phyloP scores from a whole-genome alignment of 1,140 invertebrate genomes.

The Zaprionus davidi region DNA sequence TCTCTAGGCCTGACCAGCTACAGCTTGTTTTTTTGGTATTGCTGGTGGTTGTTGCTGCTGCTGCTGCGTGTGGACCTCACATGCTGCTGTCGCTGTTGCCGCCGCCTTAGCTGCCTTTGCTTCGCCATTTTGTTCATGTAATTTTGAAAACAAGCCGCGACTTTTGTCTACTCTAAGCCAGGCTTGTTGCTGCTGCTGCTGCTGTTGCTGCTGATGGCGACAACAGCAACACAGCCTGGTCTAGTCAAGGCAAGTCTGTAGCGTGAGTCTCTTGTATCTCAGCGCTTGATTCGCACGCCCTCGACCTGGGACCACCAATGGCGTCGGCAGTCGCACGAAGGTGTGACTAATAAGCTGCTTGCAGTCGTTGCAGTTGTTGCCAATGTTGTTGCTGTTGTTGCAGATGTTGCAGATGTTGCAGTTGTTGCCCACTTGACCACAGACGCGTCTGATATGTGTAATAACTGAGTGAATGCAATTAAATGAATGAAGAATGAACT shows the following conservation, averaged over 20 bases:
- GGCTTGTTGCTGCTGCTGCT: background rate
- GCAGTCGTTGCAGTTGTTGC: background rate
- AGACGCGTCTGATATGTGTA: background rate
- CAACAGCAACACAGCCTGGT: constrained; percentile 22
- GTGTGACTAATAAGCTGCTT: constrained; percentile 48
- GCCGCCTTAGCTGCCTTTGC: constrained; percentile 3
- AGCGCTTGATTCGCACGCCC: constrained; percentile 45
- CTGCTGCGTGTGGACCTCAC: constrained; percentile 68
- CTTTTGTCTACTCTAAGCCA: constrained; percentile 9
- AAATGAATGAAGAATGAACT: background rate
- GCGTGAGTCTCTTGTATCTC: constrained; percentile 23
- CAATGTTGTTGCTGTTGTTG: background rate
- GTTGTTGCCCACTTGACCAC: constrained; percentile 1
- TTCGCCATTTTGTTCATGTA: constrained; percentile 73
- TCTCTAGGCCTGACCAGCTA: constrained; percentile 53
- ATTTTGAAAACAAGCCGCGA: constrained; percentile 51
- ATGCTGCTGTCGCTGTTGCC: constrained; percentile 47
- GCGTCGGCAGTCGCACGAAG: constrained; percentile 38
- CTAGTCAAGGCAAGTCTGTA: background rate
- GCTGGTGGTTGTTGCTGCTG: background rate
- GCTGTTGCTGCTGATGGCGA: constrained; percentile 10
- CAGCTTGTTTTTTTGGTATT: constrained; percentile 24
- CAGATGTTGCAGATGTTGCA: background rate
- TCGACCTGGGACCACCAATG: constrained; percentile 52
- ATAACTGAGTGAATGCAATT: background rate